Base-by-base conservation (phyloP, 2,113 vertebrate species). In the Dromiciops gliroides region DNA sequence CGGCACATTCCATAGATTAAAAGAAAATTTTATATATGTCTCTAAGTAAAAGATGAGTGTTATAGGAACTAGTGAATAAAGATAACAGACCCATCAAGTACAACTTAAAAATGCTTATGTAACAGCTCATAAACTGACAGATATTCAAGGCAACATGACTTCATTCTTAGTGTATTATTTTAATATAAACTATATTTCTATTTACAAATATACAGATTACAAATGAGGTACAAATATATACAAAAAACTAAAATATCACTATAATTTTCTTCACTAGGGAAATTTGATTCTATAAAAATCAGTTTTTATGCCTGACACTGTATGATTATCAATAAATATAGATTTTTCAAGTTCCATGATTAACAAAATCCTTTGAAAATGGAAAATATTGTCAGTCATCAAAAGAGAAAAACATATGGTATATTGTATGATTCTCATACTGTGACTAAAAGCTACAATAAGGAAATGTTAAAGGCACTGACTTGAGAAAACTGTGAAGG, bases 171-270 rank as follows among this genome's bases (percentile, higher is more conserved):
- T 88, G 92, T 24, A 75, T 89, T 97, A 94, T 97, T 97, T 98
- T 95, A 97, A 97, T 96, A 96, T 97, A 98, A 97, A 97, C 91
- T 89, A 97, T 50, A 11, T 26, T 95, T 53, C 3, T 97, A 95
- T 97, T 60, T 97, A 98, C 95, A 98, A 97, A 90, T 93, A 95
- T 90, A 96, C 44, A 98, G 51, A 88, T 95, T 24, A 95, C 48
- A 96, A 94, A 52, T 93, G 4, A 94, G 91, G 94, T 67, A 95
- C n/a, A 94, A 60, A 97, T 94, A 96, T n/a, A 95, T 37, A 94
- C 51, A 96, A 56, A 56, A 28, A 3, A 51, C 52, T 60, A 90
- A 94, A 90, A 93, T 93, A 89, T 91, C 48, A 56, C 75, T 92
- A 8, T 44, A 92, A 93, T 94, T 94, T 90, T 91, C 50, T 83